A percentile compares a stretch with the other conserved stretches of the same genome.
Conservation (phyloP, 2,797 vertebrate species). For the Meriones psammophilus region DNA sequence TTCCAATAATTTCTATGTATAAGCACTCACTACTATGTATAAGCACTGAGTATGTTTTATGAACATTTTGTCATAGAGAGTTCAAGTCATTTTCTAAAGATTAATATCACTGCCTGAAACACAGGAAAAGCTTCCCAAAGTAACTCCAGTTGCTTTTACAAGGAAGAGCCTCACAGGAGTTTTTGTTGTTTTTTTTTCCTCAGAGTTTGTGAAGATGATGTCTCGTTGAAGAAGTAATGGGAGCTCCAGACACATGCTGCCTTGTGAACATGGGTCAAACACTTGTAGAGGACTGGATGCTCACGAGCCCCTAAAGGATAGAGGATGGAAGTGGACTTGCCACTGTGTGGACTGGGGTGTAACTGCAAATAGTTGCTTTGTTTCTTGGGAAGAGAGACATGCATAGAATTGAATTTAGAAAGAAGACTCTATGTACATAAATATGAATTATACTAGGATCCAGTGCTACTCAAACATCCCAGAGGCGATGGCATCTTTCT, state of each 20-base stretch:
- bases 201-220: conserved; percentile 89
- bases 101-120: neutral
- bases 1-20: neutral
- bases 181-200: conserved; percentile 20
- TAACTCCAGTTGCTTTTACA: neutral
- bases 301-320: neutral
- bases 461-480: neutral
- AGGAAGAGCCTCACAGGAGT: neutral
- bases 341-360: fast-evolving
- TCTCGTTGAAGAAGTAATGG: conserved; percentile 77
- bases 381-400: fast-evolving
- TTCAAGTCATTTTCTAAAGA: neutral
- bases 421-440: neutral
- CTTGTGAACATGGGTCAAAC: fast-evolving
- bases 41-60: neutral
- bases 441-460: neutral
- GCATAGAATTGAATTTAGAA: neutral
- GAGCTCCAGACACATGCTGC: neutral
- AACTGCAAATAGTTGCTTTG: neutral
- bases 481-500: neutral
- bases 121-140: neutral
- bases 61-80: neutral
- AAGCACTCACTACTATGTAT: neutral
- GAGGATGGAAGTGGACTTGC: neutral
- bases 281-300: neutral